phyloP scores from a whole-genome alignment of 1,140 invertebrate genomes.

The Diachasma alloeum region DNA sequence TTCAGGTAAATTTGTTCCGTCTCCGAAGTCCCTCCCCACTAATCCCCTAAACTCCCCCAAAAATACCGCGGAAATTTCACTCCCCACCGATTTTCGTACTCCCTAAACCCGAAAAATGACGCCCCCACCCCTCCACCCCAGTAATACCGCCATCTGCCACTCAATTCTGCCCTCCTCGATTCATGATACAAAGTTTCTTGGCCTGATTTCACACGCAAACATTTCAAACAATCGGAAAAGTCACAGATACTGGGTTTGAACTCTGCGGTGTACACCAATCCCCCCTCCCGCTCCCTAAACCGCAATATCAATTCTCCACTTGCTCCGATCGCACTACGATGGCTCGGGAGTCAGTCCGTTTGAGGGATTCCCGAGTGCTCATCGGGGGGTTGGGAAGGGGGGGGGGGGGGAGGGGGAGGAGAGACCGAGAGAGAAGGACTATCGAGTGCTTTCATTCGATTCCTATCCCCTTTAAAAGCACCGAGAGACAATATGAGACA shows the following conservation, averaged over 20 bases:
- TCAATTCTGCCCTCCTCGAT: not conserved
- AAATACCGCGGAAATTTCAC: no score
- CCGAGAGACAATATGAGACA: constrained; percentile 18
- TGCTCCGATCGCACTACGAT: constrained; percentile 38
- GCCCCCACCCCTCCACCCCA: no score
- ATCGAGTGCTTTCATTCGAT: not conserved
- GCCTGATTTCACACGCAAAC: constrained; percentile 6
- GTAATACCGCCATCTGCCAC: not conserved
- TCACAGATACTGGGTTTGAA: not conserved
- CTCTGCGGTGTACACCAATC: constrained; percentile 26
- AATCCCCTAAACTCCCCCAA: no score
- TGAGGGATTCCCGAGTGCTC: not conserved
- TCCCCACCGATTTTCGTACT: no score
- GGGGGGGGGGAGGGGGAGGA: not conserved
- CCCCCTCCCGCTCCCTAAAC: constrained; percentile 24
- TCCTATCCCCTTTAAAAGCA: not conserved
- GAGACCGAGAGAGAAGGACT: constrained; percentile 46
- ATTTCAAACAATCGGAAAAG: constrained; percentile 6
- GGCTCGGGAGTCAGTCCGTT: constrained; percentile 22
- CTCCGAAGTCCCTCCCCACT: no score
- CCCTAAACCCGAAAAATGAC: no score
- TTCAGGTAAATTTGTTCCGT: no score
- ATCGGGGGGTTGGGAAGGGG: not conserved
- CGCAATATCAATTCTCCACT: constrained; percentile 51
- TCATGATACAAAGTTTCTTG: constrained; percentile 1